These are phyloP conservation scores for Phlogophora meticulosa DNA, from an alignment of 2,888 invertebrate species.

Conservation along the genomic window DNA sequence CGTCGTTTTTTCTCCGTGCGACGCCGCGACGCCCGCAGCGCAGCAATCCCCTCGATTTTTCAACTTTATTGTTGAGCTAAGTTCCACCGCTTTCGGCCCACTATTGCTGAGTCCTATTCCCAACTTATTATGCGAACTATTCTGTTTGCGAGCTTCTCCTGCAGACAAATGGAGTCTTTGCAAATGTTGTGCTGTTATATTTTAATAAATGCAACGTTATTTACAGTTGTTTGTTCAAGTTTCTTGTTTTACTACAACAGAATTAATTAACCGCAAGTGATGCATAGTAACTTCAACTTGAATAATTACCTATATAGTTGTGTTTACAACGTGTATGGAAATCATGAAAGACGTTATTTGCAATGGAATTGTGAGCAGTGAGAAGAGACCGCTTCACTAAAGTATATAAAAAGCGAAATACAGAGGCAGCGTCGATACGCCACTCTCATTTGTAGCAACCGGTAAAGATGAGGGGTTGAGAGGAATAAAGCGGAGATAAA, in stretches of 20 bases:
- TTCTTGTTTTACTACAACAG: conserved; percentile 44
- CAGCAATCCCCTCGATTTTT: conserved; percentile 87
- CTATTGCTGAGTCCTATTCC: conserved; percentile 72
- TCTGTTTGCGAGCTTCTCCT: conserved; percentile 66
- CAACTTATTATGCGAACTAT: conserved; percentile 79
- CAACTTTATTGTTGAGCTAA: conserved; percentile 87
- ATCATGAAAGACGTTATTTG: conserved; percentile 21
- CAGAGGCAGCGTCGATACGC: conserved; percentile 51
- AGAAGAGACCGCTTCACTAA: conserved; percentile 12
- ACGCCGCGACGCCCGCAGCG: conserved; percentile 81
- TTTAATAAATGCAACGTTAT: conserved; percentile 57
- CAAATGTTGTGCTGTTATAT: conserved; percentile 58
- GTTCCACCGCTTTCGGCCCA: conserved; percentile 75
- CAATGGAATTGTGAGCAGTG: conserved; percentile 12
- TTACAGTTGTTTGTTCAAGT: conserved; percentile 49
- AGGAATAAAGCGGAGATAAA: conserved; percentile 69
- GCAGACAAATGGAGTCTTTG: conserved; percentile 56
- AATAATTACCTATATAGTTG: conserved; percentile 5
- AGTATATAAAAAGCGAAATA: conserved; percentile 38
- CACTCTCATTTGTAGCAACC: conserved; percentile 66
- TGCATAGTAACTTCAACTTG: conserved; percentile 22
- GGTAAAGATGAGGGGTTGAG: conserved; percentile 68
- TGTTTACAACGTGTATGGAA: neutral
- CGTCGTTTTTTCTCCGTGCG: conserved; percentile 85
- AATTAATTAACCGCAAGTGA: conserved; percentile 50